Evolutionary conservation across 92 coral and sea anemone species (phyloP).

Genomic region (Heliopora coerulea): DNA sequence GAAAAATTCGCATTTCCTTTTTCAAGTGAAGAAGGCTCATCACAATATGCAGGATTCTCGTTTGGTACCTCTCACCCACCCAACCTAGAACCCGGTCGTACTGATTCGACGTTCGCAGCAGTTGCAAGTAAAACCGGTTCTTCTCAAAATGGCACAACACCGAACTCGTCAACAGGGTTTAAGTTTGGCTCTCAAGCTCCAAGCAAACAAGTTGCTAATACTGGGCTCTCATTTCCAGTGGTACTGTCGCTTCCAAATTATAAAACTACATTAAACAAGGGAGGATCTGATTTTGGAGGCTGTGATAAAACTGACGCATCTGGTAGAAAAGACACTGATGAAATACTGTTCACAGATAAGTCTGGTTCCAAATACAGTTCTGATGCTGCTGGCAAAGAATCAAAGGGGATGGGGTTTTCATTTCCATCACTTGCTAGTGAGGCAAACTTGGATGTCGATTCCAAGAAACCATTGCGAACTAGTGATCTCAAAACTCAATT

Average conservation of each 20-base stretch:
- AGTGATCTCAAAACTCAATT: constrained; percentile 34
- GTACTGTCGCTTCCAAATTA: background rate
- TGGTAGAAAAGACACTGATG: constrained; percentile 42
- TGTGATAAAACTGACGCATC: constrained; percentile 59
- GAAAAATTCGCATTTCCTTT: background rate
- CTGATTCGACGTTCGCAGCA: no score
- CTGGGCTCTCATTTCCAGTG: constrained; percentile 51
- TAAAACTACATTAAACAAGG: constrained; percentile 33
- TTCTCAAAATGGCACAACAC: no score
- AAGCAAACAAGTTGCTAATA: background rate
- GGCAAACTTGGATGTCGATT: no score
- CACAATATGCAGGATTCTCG: no score
- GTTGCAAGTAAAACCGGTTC: no score
- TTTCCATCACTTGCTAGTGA: no score
- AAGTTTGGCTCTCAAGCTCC: background rate
- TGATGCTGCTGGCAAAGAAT: no score
- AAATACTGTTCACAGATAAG: no score
- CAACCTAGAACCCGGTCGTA: no score
- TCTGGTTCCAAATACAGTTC: no score
- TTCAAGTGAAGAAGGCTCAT: background rate
- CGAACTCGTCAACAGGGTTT: background rate
- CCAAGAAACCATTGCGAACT: background rate
- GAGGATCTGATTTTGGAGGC: constrained; percentile 48
- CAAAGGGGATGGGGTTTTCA: no score
- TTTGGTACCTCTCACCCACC: no score